Percentiles rank a stretch among this genome's conserved stretches.
Conservation (phyloP, 2,797 vertebrate species). For the Channa striata region DNA sequence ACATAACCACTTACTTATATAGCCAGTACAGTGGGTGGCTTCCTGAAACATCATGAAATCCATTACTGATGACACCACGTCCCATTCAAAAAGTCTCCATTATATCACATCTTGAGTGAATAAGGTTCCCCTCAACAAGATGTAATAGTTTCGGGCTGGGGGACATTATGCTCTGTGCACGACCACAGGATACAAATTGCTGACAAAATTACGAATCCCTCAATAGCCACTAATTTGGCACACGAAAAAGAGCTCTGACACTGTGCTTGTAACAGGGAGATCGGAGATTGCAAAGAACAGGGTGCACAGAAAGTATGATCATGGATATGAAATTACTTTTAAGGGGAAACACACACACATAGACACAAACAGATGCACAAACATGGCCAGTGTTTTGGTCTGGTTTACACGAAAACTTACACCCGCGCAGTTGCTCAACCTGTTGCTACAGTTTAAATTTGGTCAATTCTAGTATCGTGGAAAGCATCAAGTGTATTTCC, state of each 20-base stretch:
- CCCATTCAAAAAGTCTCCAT: constrained; percentile 54
- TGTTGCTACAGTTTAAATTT: neutral
- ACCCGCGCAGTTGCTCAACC: neutral
- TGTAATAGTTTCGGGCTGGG: constrained; percentile 72
- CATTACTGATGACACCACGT: constrained; percentile 57
- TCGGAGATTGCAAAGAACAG: neutral
- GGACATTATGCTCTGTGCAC: constrained; percentile 48
- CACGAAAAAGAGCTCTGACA: constrained; percentile 43
- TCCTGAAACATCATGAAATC: constrained; percentile 56
- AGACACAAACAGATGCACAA: neutral
- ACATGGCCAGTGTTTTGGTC: neutral
- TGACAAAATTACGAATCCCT: constrained; percentile 51
- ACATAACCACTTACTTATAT: constrained; percentile 34
- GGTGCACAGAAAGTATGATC: neutral
- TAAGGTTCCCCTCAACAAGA: constrained; percentile 45
- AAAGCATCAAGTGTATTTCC: neutral
- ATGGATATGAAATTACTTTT: neutral
- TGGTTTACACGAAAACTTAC: neutral
- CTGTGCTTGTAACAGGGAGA: constrained; percentile 22
- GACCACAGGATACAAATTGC: constrained; percentile 61
- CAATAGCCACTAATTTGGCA: constrained; percentile 50
- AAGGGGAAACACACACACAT: neutral
- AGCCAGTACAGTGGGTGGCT: constrained; percentile 34
- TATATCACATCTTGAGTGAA: constrained; percentile 73
- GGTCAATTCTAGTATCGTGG: neutral